Conservation (phyloP, 2,113 vertebrate species). For the Psephotus haematonotus region DNA sequence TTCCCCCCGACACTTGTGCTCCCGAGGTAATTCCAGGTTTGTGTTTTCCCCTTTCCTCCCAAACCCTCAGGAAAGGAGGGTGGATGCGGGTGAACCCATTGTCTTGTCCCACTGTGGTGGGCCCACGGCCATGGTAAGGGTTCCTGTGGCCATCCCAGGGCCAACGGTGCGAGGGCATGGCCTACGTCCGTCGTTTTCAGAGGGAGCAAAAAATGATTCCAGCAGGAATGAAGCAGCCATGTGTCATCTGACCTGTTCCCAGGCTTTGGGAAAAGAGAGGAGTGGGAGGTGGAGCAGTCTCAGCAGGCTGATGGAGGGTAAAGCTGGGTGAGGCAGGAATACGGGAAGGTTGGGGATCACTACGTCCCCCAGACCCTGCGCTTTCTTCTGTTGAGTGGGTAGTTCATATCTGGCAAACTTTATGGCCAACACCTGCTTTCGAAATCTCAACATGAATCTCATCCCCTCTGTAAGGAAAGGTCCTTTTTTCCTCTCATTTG, state of each 20-base stretch:
- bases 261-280: not conserved
- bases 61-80: not conserved
- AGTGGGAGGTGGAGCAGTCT: accelerated
- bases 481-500: not conserved
- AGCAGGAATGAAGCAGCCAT: accelerated
- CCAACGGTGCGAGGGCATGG: accelerated
- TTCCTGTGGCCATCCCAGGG: accelerated
- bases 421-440: not conserved
- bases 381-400: not conserved
- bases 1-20: not conserved
- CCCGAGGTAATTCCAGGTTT: not conserved
- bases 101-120: accelerated
- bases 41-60: not conserved
- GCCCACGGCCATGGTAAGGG: not conserved
- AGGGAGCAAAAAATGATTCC: not conserved
- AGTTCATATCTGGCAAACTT: not conserved
- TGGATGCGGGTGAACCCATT: not conserved
- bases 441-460: not conserved
- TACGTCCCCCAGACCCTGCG: not conserved
- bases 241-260: not conserved
- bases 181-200: accelerated
- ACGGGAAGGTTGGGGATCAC: accelerated
- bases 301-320: accelerated
- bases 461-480: not conserved
- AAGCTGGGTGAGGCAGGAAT: not conserved